Evolutionary conservation across 2,888 invertebrate species (phyloP).

Genomic region (Archips crataeganus): DNA sequence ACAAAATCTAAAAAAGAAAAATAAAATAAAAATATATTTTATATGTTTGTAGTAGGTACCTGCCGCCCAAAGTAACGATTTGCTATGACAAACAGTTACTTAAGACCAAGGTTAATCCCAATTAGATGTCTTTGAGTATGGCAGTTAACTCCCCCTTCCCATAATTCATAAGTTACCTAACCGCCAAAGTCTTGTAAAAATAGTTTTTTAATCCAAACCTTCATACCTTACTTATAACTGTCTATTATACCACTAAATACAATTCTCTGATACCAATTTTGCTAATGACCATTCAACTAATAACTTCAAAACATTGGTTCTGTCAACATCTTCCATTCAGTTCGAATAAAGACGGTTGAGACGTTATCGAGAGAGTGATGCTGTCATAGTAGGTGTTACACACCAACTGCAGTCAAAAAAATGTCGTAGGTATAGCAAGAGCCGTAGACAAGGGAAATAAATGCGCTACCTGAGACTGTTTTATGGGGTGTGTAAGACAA

Average conservation of each 20-base stretch:
- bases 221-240: constrained; percentile 29
- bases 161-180: constrained; percentile 75
- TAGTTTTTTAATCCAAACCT: constrained; percentile 41
- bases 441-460: background rate
- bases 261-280: no score
- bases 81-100: background rate
- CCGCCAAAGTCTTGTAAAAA: constrained; percentile 73
- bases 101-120: background rate
- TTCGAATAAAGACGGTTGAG: no score
- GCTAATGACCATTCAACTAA: no score
- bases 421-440: background rate
- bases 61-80: background rate
- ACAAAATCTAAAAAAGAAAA: no score
- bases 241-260: background rate
- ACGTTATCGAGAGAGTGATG: no score
- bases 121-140: constrained; percentile 1
- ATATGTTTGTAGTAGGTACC: background rate
- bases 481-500: no score
- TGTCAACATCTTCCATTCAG: no score
- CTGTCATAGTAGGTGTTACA: no score
- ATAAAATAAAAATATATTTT: no score
- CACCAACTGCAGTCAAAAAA: no score
- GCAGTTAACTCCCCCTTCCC: constrained; percentile 45
- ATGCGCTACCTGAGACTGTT: background rate
- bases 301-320: no score